A percentile compares a stretch with the other conserved stretches of the same genome.
phyloP scores from a whole-genome alignment of 2,888 invertebrate genomes.

The Abrostola tripartita region DNA sequence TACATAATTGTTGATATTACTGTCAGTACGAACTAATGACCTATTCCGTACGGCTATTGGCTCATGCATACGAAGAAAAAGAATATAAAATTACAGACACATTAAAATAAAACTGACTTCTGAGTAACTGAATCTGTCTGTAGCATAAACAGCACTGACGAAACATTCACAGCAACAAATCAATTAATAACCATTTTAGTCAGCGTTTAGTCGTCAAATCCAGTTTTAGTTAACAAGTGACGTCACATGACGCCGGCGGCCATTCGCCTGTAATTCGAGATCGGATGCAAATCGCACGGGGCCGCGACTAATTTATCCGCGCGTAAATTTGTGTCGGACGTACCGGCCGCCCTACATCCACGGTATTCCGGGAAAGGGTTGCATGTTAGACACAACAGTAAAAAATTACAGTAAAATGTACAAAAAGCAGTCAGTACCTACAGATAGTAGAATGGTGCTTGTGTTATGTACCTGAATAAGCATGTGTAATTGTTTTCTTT shows the following conservation, averaged over 20 bases:
- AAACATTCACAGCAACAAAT: background rate
- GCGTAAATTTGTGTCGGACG: slow-evolving; percentile 66
- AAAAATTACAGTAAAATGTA: background rate
- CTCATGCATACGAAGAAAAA: too few relatives aligned
- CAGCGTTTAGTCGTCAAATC: slow-evolving; percentile 34
- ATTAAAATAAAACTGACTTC: too few relatives aligned
- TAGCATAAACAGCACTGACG: background rate
- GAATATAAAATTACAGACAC: too few relatives aligned
- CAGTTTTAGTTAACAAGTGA: slow-evolving; percentile 26
- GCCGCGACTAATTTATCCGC: slow-evolving; percentile 71
- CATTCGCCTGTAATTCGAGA: slow-evolving; percentile 40
- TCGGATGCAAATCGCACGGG: slow-evolving; percentile 77
- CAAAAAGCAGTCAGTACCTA: too few relatives aligned
- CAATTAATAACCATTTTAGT: slow-evolving; percentile 12
- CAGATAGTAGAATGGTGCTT: too few relatives aligned
- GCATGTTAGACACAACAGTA: background rate
- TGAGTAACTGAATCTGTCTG: background rate
- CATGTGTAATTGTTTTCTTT: too few relatives aligned
- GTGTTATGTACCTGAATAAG: too few relatives aligned
- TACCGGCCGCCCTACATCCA: slow-evolving; percentile 19
- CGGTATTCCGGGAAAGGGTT: background rate
- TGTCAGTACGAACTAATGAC: too few relatives aligned
- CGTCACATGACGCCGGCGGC: slow-evolving; percentile 27
- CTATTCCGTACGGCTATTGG: too few relatives aligned
- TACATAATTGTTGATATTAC: too few relatives aligned